A percentile compares a stretch with the other conserved stretches of the same genome.
phyloP scores from a whole-genome alignment of 2,797 vertebrate species.

The Helarctos malayanus region DNA sequence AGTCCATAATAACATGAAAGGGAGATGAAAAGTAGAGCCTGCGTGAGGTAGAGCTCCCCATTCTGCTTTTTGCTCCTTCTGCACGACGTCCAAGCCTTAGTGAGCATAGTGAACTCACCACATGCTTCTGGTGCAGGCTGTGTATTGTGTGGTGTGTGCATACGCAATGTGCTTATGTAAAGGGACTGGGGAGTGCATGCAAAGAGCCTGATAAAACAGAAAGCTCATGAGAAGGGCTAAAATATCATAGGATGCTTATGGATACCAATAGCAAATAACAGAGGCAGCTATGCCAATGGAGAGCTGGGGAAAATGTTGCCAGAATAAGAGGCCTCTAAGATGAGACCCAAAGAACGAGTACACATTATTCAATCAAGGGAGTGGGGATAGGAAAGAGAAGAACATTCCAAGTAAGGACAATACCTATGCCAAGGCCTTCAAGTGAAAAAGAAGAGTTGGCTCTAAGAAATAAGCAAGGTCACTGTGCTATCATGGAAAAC shows the following conservation, averaged over 20 bases:
- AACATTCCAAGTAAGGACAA: neutral
- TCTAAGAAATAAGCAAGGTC: neutral
- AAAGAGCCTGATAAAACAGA: neutral
- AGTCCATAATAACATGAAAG: neutral
- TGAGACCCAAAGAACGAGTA: neutral
- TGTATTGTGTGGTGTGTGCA: no score
- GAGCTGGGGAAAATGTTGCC: neutral
- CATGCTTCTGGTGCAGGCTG: neutral
- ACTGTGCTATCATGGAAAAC: neutral
- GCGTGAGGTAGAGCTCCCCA: rapidly evolving
- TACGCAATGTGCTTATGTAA: neutral
- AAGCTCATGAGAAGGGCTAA: neutral
- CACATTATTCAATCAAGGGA: neutral
- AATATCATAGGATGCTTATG: neutral
- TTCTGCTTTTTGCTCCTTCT: neutral
- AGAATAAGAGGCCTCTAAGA: neutral
- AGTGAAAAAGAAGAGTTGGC: neutral
- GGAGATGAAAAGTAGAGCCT: neutral
- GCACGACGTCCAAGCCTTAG: rapidly evolving
- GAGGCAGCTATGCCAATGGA: neutral
- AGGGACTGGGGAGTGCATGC: neutral
- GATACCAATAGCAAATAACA: neutral
- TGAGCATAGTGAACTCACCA: neutral
- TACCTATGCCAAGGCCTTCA: neutral
- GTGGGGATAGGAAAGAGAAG: rapidly evolving